phyloP scores from a whole-genome alignment of 2,797 vertebrate species.

The Euthynnus affinis region DNA sequence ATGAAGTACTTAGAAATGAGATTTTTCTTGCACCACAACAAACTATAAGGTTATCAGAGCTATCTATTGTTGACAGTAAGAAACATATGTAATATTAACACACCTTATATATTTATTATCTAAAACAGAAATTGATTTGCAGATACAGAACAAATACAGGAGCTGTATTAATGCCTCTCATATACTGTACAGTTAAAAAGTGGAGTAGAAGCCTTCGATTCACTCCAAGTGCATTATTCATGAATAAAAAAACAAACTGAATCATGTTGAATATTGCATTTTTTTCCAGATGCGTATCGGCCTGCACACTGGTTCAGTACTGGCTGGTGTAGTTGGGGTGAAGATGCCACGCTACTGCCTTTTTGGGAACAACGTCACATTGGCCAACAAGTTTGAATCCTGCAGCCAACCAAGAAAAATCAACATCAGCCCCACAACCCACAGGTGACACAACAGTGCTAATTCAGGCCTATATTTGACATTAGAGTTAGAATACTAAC shows the following conservation, averaged over 20 bases:
- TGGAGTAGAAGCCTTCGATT: not conserved
- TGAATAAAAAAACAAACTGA: constrained; percentile 11
- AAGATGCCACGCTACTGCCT: constrained; percentile 99
- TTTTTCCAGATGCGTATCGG: constrained; percentile 95
- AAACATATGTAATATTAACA: not conserved
- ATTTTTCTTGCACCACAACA: no score
- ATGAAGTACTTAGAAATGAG: no score
- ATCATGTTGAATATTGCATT: not conserved
- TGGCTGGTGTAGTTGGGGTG: constrained; percentile 98
- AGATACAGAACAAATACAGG: not conserved
- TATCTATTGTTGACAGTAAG: not conserved
- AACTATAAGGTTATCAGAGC: no score
- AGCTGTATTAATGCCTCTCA: not conserved
- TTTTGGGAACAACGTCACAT: constrained; percentile 98
- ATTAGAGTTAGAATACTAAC: not conserved
- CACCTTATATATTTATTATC: not conserved
- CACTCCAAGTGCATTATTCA: not conserved
- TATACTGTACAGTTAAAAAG: not conserved
- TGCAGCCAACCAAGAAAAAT: constrained; percentile 94
- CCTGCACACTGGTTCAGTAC: constrained; percentile 95
- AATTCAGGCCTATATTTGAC: not conserved
- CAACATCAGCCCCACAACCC: constrained; percentile 97
- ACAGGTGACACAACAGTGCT: constrained; percentile 86
- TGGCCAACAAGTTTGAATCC: constrained; percentile 99
- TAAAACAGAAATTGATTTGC: not conserved